Base-by-base conservation (phyloP, 64 coral and sea anemone genomes). In the Trachythela sp. region DNA sequence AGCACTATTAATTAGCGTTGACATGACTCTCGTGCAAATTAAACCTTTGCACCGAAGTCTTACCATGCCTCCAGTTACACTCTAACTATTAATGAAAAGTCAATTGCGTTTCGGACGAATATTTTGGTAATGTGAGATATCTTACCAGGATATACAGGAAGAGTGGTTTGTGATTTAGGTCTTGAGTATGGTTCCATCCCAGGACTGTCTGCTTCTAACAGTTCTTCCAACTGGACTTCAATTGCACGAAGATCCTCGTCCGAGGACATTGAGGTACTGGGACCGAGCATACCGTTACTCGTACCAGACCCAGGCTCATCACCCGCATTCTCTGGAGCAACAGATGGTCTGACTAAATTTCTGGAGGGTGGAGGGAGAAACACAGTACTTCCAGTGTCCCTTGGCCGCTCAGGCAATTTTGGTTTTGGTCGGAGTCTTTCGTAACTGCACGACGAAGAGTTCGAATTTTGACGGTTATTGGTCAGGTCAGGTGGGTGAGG, bases 181-280 rank as follows among this genome's bases (percentile, higher is more conserved):
- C 56, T 17, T 64, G 56, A 64, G 20, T 20, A 52, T 14, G 0
- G 68, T 14, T 80, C 33, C 35, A 9, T 80, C 14, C 30, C 37
- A 64, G 56, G 56, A 64, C 56, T 64, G 18, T 80, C 75, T 10
- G 31, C 27, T 80, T 80, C 75, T 36, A 80, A 35, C 2, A 80
- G 75, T 37, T 39, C 33, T 38, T 80, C 75, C 18, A 80, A 3
- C 37, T 39, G 26, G 20, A 37, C 34, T 80, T 80, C 37, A 80
- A 80, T 80, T 35, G 31, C 37, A 80, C 75, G 75, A 37, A 80
- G 75, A 80, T 80, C 75, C 15, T 80, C 75, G 30, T 80, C 75
- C 37, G 75, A 80, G 31, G 75, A 80, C 17, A 39, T 3, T 80
- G 75, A 80, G 27, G 24, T 45, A 45, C 42, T 45, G 42, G 42